Evolutionary conservation across 2,797 vertebrate species (phyloP).

Genomic region (Phoeniculus purpureus): DNA sequence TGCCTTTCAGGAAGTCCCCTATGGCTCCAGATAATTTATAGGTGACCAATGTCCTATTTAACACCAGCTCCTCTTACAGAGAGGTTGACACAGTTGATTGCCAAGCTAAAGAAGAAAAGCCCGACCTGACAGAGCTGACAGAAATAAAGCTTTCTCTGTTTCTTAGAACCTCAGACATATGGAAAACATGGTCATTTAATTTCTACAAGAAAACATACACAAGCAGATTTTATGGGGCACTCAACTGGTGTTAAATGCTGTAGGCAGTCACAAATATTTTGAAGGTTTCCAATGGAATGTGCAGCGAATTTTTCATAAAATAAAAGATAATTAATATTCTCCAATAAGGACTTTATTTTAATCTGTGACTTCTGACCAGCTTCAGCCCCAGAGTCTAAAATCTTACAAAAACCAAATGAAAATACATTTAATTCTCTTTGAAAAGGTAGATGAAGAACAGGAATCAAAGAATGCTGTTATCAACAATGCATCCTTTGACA

Average conservation of each 20-base stretch:
- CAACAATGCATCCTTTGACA: neutral
- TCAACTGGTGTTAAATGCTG: conserved; percentile 40
- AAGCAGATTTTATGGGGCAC: conserved; percentile 19
- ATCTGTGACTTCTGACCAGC: neutral
- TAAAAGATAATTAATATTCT: neutral
- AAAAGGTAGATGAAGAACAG: neutral
- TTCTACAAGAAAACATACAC: conserved; percentile 26
- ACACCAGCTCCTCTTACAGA: neutral
- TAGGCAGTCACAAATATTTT: neutral
- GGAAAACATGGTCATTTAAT: neutral
- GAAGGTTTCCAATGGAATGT: neutral
- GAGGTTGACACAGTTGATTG: conserved; percentile 1
- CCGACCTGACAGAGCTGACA: conserved; percentile 64
- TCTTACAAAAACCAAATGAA: neutral
- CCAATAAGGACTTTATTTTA: neutral
- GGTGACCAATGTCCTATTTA: conserved; percentile 40
- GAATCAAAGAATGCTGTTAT: neutral
- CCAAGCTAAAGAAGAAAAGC: conserved; percentile 55
- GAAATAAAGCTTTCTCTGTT: conserved; percentile 77
- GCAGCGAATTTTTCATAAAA: neutral
- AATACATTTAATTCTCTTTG: neutral
- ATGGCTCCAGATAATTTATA: conserved; percentile 69
- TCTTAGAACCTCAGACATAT: neutral
- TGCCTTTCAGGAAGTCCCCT: conserved; percentile 77
- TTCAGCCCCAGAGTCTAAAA: neutral